These are phyloP conservation scores for Prionchulus punctatus DNA, from an alignment of 2,888 invertebrate genomes.

Conservation along the genomic window DNA sequence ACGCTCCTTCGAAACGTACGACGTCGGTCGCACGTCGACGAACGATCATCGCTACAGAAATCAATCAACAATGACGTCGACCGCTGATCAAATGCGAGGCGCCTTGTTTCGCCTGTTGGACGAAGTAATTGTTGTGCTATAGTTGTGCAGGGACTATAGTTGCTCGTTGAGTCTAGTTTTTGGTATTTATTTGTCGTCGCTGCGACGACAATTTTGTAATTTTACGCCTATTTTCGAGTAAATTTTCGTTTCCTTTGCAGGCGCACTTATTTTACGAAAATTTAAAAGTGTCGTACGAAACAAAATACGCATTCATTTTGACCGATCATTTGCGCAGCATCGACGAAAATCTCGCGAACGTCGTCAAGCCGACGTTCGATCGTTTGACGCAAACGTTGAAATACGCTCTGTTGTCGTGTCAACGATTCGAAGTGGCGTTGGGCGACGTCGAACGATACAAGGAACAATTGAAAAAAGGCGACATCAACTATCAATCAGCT, in stretches of 20 bases:
- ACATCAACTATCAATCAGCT: slow-evolving; percentile 60
- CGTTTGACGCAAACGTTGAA: slow-evolving; percentile 12
- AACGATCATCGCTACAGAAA: too few species aligned
- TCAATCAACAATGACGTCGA: too few species aligned
- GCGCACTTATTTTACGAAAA: slow-evolving; percentile 51
- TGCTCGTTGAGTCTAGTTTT: background rate
- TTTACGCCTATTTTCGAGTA: background rate
- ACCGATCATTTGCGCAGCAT: slow-evolving; percentile 22
- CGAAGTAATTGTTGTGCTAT: slow-evolving; percentile 20
- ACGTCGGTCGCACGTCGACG: slow-evolving; percentile 3
- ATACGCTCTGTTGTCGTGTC: slow-evolving; percentile 41
- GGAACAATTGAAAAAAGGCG: slow-evolving; percentile 53
- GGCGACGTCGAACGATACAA: slow-evolving; percentile 83
- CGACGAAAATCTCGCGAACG: background rate
- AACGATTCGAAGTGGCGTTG: slow-evolving; percentile 68
- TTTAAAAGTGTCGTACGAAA: slow-evolving; percentile 54
- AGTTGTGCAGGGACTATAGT: too few species aligned
- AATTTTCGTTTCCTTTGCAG: slow-evolving; percentile 18
- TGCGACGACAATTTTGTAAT: background rate
- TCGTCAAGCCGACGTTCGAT: background rate
- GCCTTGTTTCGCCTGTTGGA: slow-evolving; percentile 16
- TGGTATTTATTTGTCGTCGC: background rate
- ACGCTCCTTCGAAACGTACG: slow-evolving; percentile 1
- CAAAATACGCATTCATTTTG: slow-evolving; percentile 55
- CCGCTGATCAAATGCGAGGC: background rate